Evolutionary conservation across 2,113 vertebrate species (phyloP).

Genomic region (Echinops telfairi): DNA sequence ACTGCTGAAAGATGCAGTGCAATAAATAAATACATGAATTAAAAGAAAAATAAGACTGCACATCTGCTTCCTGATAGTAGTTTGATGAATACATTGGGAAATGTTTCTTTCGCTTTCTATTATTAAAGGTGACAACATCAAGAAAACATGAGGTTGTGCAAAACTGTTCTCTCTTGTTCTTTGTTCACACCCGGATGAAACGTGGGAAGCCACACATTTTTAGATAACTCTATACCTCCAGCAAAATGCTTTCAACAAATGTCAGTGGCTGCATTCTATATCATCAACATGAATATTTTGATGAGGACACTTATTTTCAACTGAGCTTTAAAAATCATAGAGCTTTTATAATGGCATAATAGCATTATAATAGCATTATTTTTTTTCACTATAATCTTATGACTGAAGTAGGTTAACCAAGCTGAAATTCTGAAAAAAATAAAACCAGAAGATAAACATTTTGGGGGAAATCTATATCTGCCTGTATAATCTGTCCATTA

Average conservation of each 20-base stretch:
- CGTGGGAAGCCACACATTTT: conserved; percentile 48
- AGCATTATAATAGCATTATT: neutral
- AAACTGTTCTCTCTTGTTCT: conserved; percentile 70
- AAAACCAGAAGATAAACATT: neutral
- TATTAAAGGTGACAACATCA: conserved; percentile 82
- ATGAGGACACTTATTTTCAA: conserved; percentile 27
- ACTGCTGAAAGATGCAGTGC: conserved; percentile 72
- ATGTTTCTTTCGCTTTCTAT: conserved; percentile 77
- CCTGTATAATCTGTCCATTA: neutral
- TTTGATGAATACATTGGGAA: conserved; percentile 78
- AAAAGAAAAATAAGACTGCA: conserved; percentile 72
- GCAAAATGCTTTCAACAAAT: conserved; percentile 52
- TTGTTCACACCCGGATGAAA: conserved; percentile 72
- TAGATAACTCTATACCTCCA: conserved; percentile 31
- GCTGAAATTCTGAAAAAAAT: neutral
- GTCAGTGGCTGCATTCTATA: neutral
- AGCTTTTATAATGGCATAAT: no score
- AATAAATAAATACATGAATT: conserved; percentile 77
- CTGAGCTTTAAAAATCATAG: neutral
- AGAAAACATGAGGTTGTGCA: conserved; percentile 70
- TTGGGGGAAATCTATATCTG: neutral
- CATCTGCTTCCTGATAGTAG: conserved; percentile 84
- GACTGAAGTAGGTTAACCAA: neutral
- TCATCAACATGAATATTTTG: neutral
- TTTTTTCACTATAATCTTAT: neutral